These are phyloP conservation scores for Spea hammondii DNA, from an alignment of 2,797 vertebrate genomes.

Conservation along the genomic window DNA sequence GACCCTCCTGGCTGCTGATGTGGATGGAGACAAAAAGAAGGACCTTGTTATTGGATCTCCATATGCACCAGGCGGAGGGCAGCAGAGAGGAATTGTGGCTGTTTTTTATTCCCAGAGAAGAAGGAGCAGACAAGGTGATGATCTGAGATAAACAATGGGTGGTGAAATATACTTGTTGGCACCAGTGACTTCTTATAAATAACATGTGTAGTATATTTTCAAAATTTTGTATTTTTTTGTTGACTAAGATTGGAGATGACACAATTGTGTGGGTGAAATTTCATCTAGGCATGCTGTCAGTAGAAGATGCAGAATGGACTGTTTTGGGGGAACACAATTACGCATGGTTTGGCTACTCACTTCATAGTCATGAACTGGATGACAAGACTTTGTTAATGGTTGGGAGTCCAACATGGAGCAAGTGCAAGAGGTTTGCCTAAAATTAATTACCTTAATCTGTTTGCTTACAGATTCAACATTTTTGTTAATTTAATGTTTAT, in stretches of 20 bases:
- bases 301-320: slow-evolving; percentile 66
- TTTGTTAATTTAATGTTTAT: background rate
- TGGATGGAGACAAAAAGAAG: slow-evolving; percentile 60
- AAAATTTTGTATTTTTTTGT: background rate
- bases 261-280: background rate
- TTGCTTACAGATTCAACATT: background rate
- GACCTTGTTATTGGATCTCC: slow-evolving; percentile 72
- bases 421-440: slow-evolving; percentile 55
- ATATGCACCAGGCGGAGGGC: slow-evolving; percentile 67
- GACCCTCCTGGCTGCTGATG: slow-evolving; percentile 69
- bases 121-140: slow-evolving; percentile 61
- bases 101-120: slow-evolving; percentile 63
- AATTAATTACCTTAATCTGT: too few relatives aligned
- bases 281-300: slow-evolving; percentile 57
- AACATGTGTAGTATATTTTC: background rate
- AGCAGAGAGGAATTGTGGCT: slow-evolving; percentile 69
- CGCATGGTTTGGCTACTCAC: slow-evolving; percentile 71
- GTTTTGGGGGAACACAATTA: slow-evolving; percentile 67
- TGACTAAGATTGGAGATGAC: background rate
- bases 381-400: slow-evolving; percentile 62
- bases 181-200: too few relatives aligned
- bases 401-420: slow-evolving; percentile 70
- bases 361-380: slow-evolving; percentile 56
- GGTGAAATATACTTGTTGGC: too few relatives aligned
- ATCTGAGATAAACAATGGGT: background rate